Base-by-base conservation (phyloP, 2,797 vertebrate genomes). In the Takifugu ocellatus region DNA sequence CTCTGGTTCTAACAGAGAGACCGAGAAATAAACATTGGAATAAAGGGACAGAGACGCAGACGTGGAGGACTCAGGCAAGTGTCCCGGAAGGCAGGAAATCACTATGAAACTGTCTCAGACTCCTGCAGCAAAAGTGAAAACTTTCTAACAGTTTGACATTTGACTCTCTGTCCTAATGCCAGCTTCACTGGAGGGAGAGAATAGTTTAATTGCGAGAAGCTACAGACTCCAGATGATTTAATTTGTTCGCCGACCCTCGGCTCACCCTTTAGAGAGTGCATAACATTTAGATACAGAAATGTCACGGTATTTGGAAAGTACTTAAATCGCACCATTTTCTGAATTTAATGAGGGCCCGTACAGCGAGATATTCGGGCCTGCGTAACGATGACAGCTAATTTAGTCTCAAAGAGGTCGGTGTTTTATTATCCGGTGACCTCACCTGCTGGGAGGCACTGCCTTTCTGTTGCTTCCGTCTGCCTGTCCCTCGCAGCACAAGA, bases 401-500 rank as follows among this genome's bases (percentile, higher is more conserved):
- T 9, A 17, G 12, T 39, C 11, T 39, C 36, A 15, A 39, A 39
- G 11, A 39, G 36, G 12, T 39, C 36, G 5, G 36, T 14, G 36
- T 39, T 39, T 12, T 39, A 39, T 12, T 39, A 12, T 11, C 5
- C 48, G 47, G 57, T 5, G 0, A 54, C 50, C 50, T 27, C 15
- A 88, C 87, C 79, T 70, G 79, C 61, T 21, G 80, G 52, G 45
- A 61, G 69, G 76, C 76, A 63, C 52, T 61, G 75, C 42, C 56
- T 9, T 11, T 78, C 79, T 55, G 75, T 60, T 1, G 75, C 70
- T 68, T 81, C 78, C 0, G 42, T 61, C 45, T 82, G 81, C 1
- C 75, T 66, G 8, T 82, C 70, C 15, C 36, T 74, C 7, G 72
- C 69, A 24, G 88, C 54, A 59, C 89, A 90, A 5, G 88, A 86